Evolutionary conservation across 1,140 invertebrate species (phyloP).

Genomic region (Drosophila littoralis): DNA sequence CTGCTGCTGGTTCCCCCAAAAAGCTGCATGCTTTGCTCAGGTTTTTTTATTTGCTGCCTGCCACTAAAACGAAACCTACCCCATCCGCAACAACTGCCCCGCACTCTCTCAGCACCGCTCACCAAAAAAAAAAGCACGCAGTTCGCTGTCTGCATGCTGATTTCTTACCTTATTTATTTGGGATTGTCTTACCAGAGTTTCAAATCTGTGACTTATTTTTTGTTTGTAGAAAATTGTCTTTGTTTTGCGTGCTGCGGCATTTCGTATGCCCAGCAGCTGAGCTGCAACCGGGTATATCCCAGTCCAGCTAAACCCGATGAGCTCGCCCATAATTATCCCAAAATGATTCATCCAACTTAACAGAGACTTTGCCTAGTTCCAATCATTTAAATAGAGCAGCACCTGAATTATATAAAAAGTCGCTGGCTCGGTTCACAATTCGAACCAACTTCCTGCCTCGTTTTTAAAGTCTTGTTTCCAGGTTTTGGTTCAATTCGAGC

Average conservation of each 20-base stretch:
- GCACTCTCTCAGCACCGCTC: not conserved
- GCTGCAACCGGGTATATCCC: constrained; percentile 5
- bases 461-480: too few species aligned
- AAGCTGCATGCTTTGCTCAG: constrained; percentile 3
- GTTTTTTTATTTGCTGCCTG: constrained; percentile 37
- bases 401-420: too few species aligned
- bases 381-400: too few species aligned
- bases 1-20: constrained; percentile 7
- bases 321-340: too few species aligned
- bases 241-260: constrained; percentile 23
- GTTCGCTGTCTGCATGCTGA: constrained; percentile 41
- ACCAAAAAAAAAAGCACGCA: constrained; percentile 7
- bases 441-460: too few species aligned
- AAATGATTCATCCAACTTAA: too few species aligned
- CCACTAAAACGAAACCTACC: constrained; percentile 23
- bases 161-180: constrained; percentile 64
- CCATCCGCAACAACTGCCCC: not conserved
- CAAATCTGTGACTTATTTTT: constrained; percentile 42
- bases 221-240: constrained; percentile 15
- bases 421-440: too few species aligned
- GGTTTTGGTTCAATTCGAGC: too few species aligned
- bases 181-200: constrained; percentile 43
- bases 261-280: constrained; percentile 11
- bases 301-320: too few species aligned
- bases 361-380: too few species aligned